These are phyloP conservation scores for Theristicus caerulescens DNA, from an alignment of 2,113 vertebrate genomes.

Conservation along the genomic window DNA sequence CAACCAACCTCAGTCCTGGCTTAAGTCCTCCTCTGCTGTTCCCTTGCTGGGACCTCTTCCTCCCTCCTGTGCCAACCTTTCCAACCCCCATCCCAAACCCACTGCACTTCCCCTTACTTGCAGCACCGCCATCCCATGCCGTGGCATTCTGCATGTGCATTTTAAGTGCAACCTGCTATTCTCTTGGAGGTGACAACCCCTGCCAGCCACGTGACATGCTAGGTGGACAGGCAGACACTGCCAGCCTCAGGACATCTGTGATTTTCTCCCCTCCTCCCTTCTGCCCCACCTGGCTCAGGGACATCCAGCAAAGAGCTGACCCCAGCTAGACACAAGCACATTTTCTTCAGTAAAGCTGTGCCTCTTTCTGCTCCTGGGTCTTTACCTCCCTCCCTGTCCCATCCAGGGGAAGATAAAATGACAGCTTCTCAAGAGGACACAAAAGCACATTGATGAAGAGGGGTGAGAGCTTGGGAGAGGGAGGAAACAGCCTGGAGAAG, in stretches of 20 bases:
- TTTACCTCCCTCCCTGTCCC: not conserved
- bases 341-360: not conserved
- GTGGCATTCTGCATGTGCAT: not conserved
- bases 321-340: not conserved
- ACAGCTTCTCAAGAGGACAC: not conserved
- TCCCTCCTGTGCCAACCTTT: not conserved
- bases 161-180: not conserved
- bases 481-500: not conserved
- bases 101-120: fast-evolving
- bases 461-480: not conserved
- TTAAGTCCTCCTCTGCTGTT: not conserved
- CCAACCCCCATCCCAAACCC: not conserved
- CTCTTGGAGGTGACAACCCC: not conserved
- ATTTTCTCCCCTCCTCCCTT: not conserved
- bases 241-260: not conserved
- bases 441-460: not conserved
- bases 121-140: not conserved
- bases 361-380: not conserved
- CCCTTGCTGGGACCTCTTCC: not conserved
- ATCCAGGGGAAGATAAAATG: not conserved
- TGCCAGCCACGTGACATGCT: not conserved
- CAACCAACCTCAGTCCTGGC: not conserved
- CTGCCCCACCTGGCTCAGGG: not conserved
- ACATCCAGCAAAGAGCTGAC: not conserved
- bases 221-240: not conserved